These are phyloP conservation scores for Rhyacophila evoluta DNA, from an alignment of 2,888 invertebrate genomes.

Conservation along the genomic window DNA sequence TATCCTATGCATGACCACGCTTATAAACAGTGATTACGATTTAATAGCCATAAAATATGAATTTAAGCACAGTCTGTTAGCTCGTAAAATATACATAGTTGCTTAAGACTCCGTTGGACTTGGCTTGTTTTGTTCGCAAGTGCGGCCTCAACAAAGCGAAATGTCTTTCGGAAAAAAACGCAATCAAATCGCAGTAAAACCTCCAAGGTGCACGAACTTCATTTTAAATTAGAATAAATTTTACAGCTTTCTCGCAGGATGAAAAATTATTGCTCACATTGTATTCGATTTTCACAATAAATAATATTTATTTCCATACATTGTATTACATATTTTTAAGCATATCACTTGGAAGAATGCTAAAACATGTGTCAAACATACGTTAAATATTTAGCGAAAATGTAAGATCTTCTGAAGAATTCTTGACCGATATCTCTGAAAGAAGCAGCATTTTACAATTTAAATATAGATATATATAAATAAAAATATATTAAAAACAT, in stretches of 20 bases:
- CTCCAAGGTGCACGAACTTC: constrained; percentile 7
- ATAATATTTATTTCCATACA: background rate
- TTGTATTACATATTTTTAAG: background rate
- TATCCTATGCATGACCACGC: constrained; percentile 11
- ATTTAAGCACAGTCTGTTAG: constrained; percentile 39
- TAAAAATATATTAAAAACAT: no score
- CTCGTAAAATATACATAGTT: constrained; percentile 49
- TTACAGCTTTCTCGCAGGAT: background rate
- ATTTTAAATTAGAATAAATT: constrained; percentile 34
- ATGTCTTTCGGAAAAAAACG: constrained; percentile 32
- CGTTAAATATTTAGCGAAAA: no score
- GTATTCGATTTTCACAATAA: background rate
- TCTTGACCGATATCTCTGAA: no score
- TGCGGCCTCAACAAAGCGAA: constrained; percentile 42
- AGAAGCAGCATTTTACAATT: no score
- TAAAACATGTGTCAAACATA: no score
- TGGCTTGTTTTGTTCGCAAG: background rate
- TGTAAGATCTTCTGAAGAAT: no score
- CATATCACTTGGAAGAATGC: no score
- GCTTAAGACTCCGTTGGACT: background rate
- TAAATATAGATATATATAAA: no score
- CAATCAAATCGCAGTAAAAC: constrained; percentile 40
- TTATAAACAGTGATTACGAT: constrained; percentile 37
- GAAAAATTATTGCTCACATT: background rate
- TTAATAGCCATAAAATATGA: constrained; percentile 46